phyloP scores from a whole-genome alignment of 2,113 vertebrate genomes.

The Hippocampus abdominalis region DNA sequence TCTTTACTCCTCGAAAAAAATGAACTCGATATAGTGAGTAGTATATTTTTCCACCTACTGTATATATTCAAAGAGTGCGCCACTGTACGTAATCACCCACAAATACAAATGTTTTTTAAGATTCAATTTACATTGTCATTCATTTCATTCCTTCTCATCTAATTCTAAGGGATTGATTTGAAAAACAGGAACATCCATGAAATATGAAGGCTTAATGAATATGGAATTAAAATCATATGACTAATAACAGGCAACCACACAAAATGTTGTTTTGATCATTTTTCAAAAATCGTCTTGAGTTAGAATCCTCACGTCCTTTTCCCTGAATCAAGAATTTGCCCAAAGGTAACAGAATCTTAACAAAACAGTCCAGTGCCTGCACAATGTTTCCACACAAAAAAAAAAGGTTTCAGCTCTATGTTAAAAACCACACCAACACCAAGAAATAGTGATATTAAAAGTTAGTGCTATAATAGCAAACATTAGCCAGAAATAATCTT shows the following conservation, averaged over 20 bases:
- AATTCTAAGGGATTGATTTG: not conserved
- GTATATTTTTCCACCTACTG: too few species aligned
- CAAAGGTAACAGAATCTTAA: not conserved
- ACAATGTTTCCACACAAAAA: not conserved
- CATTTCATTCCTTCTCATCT: too few species aligned
- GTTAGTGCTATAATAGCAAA: conserved; percentile 12
- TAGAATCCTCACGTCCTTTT: conserved; percentile 18
- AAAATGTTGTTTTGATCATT: conserved; percentile 43
- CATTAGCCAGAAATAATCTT: not conserved
- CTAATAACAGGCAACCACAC: conserved; percentile 9
- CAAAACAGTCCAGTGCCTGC: conserved; percentile 12
- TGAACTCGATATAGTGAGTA: too few species aligned
- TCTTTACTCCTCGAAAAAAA: too few species aligned
- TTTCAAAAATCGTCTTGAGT: conserved; percentile 61
- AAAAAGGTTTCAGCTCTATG: not conserved
- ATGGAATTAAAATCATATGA: conserved; percentile 1
- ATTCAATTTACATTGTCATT: too few species aligned
- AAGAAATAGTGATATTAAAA: not conserved
- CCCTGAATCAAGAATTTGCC: conserved; percentile 7
- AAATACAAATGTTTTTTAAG: too few species aligned
- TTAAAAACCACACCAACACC: conserved; percentile 1
- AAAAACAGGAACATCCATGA: conserved; percentile 25
- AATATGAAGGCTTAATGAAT: conserved; percentile 27
- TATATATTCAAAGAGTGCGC: too few species aligned
- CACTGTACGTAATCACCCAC: too few species aligned